phyloP scores from a whole-genome alignment of 1,140 invertebrate genomes.

The Melanaphis sacchari region DNA sequence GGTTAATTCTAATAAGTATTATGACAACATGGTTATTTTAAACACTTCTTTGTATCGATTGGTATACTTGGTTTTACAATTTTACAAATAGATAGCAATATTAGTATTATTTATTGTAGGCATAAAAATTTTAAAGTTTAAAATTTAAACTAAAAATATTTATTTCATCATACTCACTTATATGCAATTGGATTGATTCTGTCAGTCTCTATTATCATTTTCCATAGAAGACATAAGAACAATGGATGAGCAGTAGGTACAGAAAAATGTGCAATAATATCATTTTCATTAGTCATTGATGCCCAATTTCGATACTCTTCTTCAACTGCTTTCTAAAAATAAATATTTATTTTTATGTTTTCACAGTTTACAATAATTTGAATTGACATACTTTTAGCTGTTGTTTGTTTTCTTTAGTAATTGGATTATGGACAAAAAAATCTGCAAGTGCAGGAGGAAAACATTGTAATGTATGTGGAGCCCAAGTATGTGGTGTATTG shows the following conservation, averaged over 20 bases:
- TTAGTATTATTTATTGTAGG: too few species aligned
- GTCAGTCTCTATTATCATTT: slow-evolving; percentile 94
- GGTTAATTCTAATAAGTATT: too few species aligned
- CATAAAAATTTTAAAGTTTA: neutral
- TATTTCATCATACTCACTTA: slow-evolving; percentile 71
- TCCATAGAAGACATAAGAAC: slow-evolving; percentile 92
- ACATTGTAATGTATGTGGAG: slow-evolving; percentile 87
- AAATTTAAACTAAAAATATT: neutral
- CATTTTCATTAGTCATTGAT: slow-evolving; percentile 95
- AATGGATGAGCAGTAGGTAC: slow-evolving; percentile 85
- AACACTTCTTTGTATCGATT: too few species aligned
- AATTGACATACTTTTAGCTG: slow-evolving; percentile 72
- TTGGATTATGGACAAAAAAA: slow-evolving; percentile 83
- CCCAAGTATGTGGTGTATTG: slow-evolving; percentile 93
- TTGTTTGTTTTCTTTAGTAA: slow-evolving; percentile 88
- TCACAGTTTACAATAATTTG: neutral
- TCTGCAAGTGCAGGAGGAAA: slow-evolving; percentile 89
- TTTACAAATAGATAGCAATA: too few species aligned
- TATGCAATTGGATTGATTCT: slow-evolving; percentile 91
- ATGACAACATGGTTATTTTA: too few species aligned
- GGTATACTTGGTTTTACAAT: too few species aligned
- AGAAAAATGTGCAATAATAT: slow-evolving; percentile 94
- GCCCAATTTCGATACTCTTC: slow-evolving; percentile 96
- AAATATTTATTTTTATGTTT: neutral
- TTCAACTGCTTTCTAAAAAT: slow-evolving; percentile 79